Evolutionary conservation across 2,888 invertebrate genomes (phyloP).

Genomic region (Chelonus formosanus): DNA sequence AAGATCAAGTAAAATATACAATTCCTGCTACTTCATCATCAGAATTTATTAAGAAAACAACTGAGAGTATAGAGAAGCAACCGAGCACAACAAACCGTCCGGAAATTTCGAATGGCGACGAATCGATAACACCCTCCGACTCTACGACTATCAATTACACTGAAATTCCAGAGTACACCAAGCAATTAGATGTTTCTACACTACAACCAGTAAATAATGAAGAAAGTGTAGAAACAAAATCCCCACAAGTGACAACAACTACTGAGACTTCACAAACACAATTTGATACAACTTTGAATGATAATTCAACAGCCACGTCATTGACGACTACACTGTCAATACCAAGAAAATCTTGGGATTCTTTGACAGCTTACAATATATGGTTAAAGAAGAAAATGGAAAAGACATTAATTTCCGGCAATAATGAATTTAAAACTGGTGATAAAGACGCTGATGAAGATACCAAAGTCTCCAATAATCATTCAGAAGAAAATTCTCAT

Average conservation of each 20-base stretch:
- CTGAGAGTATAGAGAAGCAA: constrained; percentile 27
- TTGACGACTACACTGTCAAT: constrained; percentile 39
- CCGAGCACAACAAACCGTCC: constrained; percentile 32
- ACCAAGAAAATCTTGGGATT: constrained; percentile 57
- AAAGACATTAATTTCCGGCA: constrained; percentile 9
- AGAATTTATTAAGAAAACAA: constrained; percentile 32
- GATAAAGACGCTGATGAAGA: constrained; percentile 53
- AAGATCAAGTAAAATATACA: constrained; percentile 44
- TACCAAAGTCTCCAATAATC: not conserved
- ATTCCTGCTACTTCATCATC: constrained; percentile 28
- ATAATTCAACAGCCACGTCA: constrained; percentile 21
- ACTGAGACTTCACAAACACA: constrained; percentile 43
- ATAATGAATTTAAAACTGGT: not conserved
- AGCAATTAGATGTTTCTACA: constrained; percentile 9
- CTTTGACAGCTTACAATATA: constrained; percentile 61
- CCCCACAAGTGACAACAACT: constrained; percentile 47
- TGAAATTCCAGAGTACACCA: constrained; percentile 17
- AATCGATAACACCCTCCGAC: constrained; percentile 41
- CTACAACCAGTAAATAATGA: constrained; percentile 29
- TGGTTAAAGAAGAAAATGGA: constrained; percentile 49
- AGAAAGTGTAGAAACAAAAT: constrained; percentile 38
- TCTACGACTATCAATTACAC: constrained; percentile 35
- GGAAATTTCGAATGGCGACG: constrained; percentile 34
- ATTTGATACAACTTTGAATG: constrained; percentile 60
- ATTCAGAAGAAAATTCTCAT: constrained; percentile 53